These are phyloP conservation scores for Antrozous pallidus DNA, from an alignment of 2,797 vertebrate species.

Conservation along the genomic window DNA sequence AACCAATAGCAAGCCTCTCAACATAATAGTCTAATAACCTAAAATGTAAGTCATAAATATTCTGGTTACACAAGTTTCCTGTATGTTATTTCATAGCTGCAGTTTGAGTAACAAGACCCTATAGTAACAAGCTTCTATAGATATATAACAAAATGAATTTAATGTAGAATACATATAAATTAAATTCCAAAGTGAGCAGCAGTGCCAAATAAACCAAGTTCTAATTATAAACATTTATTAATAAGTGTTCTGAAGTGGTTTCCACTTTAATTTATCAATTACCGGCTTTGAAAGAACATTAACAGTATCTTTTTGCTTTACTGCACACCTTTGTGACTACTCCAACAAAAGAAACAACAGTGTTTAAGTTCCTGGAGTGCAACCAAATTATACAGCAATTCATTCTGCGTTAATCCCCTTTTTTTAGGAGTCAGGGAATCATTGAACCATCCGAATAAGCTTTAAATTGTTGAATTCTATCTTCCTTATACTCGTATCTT, in stretches of 20 bases:
- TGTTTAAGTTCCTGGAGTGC: conserved; percentile 69
- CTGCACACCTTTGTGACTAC: conserved; percentile 66
- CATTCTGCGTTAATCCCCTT: conserved; percentile 78
- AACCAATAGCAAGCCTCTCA: background rate
- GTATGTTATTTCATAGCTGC: background rate
- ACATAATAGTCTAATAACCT: background rate
- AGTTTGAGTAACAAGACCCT: background rate
- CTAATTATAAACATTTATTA: conserved; percentile 39
- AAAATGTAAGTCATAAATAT: background rate
- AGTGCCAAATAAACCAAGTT: background rate
- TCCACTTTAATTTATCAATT: conserved; percentile 32
- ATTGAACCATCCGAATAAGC: conserved; percentile 69
- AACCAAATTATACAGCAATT: conserved; percentile 76
- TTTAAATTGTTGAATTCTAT: conserved; percentile 66
- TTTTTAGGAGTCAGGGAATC: conserved; percentile 62
- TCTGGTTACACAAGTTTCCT: background rate
- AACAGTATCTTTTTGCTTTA: conserved; percentile 69
- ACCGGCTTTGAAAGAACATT: background rate
- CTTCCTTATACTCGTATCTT: conserved; percentile 54
- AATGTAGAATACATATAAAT: background rate
- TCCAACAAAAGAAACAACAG: conserved; percentile 65
- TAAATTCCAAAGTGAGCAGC: background rate
- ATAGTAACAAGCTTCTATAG: background rate
- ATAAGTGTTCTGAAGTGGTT: background rate
- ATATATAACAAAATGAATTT: background rate